Evolutionary conservation across 2,113 vertebrate genomes (phyloP).

Genomic region (Microcebus ravelobensis): DNA sequence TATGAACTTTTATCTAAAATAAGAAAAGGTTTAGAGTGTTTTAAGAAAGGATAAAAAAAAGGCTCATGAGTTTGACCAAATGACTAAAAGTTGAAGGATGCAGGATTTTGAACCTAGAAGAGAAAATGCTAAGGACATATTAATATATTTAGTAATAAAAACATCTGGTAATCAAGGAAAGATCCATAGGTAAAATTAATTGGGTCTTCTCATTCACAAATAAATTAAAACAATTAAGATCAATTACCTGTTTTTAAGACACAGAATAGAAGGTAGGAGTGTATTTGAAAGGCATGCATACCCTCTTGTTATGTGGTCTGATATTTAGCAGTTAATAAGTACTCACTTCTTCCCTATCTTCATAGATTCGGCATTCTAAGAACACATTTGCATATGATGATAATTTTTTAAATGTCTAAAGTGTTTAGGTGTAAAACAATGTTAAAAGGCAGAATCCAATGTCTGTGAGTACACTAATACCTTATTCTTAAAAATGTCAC

Average conservation of each 20-base stretch:
- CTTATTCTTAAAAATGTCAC: background rate
- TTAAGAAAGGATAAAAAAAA: constrained; percentile 39
- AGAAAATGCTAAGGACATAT: background rate
- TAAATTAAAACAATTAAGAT: background rate
- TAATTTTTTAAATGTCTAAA: background rate
- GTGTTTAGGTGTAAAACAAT: background rate
- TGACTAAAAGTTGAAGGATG: background rate
- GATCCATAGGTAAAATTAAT: background rate
- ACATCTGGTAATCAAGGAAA: background rate
- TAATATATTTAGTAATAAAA: background rate
- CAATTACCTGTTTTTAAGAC: background rate
- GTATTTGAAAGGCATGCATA: background rate
- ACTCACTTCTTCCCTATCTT: background rate
- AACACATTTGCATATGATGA: background rate
- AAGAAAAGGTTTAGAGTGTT: background rate
- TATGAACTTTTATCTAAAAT: background rate
- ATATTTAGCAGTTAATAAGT: background rate
- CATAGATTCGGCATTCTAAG: background rate
- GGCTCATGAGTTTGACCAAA: background rate
- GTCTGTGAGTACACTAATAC: background rate
- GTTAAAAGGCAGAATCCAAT: background rate
- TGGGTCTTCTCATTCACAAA: background rate
- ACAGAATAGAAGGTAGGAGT: background rate
- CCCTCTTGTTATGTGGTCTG: background rate
- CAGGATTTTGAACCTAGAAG: background rate